Percentiles rank a stretch among this genome's conserved stretches.
These are phyloP conservation scores for Exephanes ischioxanthus DNA, from an alignment of 2,888 invertebrate species.

Conservation along the genomic window DNA sequence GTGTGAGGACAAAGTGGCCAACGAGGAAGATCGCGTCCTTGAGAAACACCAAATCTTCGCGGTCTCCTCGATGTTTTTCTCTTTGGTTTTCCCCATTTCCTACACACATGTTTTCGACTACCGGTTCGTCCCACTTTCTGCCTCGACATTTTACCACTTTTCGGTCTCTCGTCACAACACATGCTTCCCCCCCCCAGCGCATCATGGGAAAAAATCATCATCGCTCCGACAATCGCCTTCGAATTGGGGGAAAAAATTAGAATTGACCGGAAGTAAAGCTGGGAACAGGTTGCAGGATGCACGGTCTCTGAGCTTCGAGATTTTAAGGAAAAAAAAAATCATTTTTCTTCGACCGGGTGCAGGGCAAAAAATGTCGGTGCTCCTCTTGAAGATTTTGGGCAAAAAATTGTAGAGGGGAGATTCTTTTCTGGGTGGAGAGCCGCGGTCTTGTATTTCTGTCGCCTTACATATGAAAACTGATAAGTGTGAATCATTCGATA, in stretches of 20 bases:
- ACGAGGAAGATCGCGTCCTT: constrained; percentile 15
- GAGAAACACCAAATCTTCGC: constrained; percentile 35
- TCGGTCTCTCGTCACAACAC: constrained; percentile 25
- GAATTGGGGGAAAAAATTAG: constrained; percentile 6
- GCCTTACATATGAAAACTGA: background rate
- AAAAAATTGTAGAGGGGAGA: constrained; percentile 20
- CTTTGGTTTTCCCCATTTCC: constrained; percentile 52
- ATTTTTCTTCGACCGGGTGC: constrained; percentile 13
- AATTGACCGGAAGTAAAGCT: constrained; percentile 63
- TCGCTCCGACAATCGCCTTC: constrained; percentile 11
- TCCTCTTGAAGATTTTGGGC: constrained; percentile 9
- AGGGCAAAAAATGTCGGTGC: constrained; percentile 38
- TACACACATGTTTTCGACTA: constrained; percentile 61
- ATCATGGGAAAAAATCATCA: constrained; percentile 55
- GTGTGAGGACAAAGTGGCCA: constrained; percentile 43
- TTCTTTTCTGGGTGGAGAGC: constrained; percentile 23
- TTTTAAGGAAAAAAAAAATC: constrained; percentile 30
- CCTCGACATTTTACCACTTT: constrained; percentile 49
- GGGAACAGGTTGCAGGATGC: constrained; percentile 63
- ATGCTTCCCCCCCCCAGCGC: background rate
- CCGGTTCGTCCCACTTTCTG: constrained; percentile 36
- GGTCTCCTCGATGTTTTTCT: constrained; percentile 42
- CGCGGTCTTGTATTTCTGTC: background rate
- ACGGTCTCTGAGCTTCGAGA: background rate
- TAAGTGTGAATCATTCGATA: constrained; percentile 37